phyloP scores from a whole-genome alignment of 2,888 invertebrate species.

The Crocallis elinguaria region DNA sequence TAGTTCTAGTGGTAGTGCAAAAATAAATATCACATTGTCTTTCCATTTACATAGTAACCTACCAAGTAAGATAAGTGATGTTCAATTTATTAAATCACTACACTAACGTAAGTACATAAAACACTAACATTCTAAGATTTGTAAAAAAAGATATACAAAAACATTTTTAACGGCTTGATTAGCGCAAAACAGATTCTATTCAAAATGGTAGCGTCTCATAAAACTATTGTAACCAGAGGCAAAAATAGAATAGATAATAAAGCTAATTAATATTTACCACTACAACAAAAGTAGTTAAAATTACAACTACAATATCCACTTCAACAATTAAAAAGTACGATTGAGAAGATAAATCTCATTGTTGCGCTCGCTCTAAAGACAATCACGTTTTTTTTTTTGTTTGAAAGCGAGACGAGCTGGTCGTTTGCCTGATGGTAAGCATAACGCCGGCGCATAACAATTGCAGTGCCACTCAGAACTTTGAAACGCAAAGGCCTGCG shows the following conservation, averaged over 20 bases:
- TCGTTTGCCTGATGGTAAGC: no score
- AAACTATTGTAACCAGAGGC: slow-evolving; percentile 3
- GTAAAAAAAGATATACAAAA: slow-evolving; percentile 23
- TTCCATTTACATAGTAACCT: slow-evolving; percentile 14
- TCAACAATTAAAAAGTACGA: slow-evolving; percentile 4
- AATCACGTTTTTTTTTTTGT: no score
- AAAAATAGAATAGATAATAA: slow-evolving; percentile 16
- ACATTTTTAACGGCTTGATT: slow-evolving; percentile 18
- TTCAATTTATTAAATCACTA: slow-evolving; percentile 17
- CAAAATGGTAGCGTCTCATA: slow-evolving; percentile 25
- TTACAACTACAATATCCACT: slow-evolving; percentile 18
- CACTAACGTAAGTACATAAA: slow-evolving; percentile 31
- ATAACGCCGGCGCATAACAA: no score
- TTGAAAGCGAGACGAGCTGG: no score
- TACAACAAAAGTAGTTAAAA: slow-evolving; percentile 28
- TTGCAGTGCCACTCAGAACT: no score
- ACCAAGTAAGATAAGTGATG: slow-evolving; percentile 13
- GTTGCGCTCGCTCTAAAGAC: background rate
- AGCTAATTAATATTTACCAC: slow-evolving; percentile 17
- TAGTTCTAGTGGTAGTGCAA: slow-evolving; percentile 33
- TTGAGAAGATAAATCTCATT: background rate
- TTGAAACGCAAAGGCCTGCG: no score
- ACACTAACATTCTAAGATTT: slow-evolving; percentile 26
- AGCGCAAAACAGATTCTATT: slow-evolving; percentile 10
- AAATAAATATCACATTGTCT: slow-evolving; percentile 40